phyloP scores from a whole-genome alignment of 2,113 vertebrate genomes.

The Scopus umbretta region DNA sequence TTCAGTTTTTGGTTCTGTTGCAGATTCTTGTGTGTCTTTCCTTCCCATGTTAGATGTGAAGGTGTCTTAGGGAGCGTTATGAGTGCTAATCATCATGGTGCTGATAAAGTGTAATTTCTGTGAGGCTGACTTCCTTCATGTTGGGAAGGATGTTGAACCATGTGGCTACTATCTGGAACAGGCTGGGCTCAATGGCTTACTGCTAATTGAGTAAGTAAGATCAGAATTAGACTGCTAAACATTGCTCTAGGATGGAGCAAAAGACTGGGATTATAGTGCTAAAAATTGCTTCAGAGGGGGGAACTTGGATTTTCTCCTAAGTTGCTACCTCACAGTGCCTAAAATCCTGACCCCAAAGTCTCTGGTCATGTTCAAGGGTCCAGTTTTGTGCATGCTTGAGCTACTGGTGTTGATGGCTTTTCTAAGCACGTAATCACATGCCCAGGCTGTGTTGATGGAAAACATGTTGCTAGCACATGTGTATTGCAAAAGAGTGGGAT shows the following conservation, averaged over 20 bases:
- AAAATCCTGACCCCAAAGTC: background rate
- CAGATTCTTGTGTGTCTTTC: background rate
- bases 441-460: background rate
- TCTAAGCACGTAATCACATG: background rate
- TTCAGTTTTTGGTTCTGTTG: background rate
- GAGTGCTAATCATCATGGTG: background rate
- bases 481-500: constrained; percentile 21
- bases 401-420: background rate
- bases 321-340: background rate
- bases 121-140: background rate
- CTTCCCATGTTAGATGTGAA: background rate
- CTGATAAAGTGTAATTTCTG: background rate
- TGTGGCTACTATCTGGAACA: background rate
- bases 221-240: constrained; percentile 54
- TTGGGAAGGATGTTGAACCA: background rate
- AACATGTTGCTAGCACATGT: background rate
- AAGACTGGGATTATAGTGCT: constrained; percentile 33
- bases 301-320: background rate
- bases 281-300: constrained; percentile 17
- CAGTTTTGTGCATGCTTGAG: background rate
- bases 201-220: constrained; percentile 41
- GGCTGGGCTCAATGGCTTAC: constrained; percentile 39
- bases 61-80: rapidly evolving
- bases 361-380: background rate
- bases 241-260: background rate